Conservation (phyloP, 2,797 vertebrate genomes). For the Pangasius macronema region DNA sequence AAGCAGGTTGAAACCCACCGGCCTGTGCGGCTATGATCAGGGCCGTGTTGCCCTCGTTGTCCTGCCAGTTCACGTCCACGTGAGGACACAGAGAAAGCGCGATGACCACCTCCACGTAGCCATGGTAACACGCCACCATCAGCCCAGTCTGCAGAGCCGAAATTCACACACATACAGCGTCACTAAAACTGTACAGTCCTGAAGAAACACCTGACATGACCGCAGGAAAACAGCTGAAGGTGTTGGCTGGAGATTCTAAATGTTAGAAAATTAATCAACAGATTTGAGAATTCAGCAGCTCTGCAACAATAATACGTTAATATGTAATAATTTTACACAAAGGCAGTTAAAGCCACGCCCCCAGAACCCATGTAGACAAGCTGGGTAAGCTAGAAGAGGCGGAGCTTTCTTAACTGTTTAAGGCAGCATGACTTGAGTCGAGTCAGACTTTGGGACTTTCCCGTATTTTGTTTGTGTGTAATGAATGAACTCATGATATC, state of each 20-base stretch:
- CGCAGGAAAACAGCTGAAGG: neutral
- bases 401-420: neutral
- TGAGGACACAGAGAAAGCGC: conserved; percentile 89
- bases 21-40: conserved; percentile 94
- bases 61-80: conserved; percentile 95
- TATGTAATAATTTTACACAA: neutral
- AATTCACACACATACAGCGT: conserved; percentile 15
- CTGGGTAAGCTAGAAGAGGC: neutral
- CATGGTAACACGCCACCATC: conserved; percentile 92
- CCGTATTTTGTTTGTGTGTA: neutral
- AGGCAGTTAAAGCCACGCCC: neutral
- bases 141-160: conserved; percentile 82
- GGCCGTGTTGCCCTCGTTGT: conserved; percentile 95
- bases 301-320: neutral
- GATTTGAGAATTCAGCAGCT: neutral
- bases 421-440: neutral
- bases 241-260: neutral
- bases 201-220: neutral
- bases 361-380: neutral
- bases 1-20: conserved; percentile 74
- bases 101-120: conserved; percentile 90
- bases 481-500: neutral
- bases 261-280: neutral
- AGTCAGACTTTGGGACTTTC: neutral
- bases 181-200: conserved; percentile 22